Conservation (phyloP, 2,888 invertebrate genomes). For the Tiliacea aurago region DNA sequence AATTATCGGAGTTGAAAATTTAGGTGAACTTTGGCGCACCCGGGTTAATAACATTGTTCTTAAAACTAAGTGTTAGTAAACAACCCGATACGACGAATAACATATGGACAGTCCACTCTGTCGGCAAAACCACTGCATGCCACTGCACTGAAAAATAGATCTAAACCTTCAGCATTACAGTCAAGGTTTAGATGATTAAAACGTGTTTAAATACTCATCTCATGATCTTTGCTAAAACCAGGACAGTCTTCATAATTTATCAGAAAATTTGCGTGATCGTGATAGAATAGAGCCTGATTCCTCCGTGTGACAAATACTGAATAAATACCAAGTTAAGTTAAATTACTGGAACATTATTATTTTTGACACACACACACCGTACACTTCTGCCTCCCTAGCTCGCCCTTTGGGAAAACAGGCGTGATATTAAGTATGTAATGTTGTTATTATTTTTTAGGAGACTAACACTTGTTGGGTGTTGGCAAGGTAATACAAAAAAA, state of each 20-base stretch:
- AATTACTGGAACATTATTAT: neutral
- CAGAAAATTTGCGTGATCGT: neutral
- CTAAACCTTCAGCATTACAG: neutral
- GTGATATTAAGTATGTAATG: neutral
- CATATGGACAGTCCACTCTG: too few species aligned
- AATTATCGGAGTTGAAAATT: too few species aligned
- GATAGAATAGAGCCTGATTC: neutral
- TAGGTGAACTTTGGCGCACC: too few species aligned
- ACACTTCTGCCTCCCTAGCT: neutral
- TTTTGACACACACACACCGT: neutral
- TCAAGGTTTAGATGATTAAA: neutral
- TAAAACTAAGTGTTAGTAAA: too few species aligned
- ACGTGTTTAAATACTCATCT: neutral
- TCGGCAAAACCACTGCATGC: too few species aligned
- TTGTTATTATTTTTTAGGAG: neutral
- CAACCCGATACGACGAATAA: too few species aligned
- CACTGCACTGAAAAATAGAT: neutral
- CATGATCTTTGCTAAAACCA: neutral
- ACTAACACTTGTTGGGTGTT: neutral
- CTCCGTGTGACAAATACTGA: neutral
- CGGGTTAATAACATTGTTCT: too few species aligned
- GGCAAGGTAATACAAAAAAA: slow-evolving; percentile 25
- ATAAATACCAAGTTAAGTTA: neutral
- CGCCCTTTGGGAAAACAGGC: neutral
- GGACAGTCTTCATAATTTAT: neutral